These are phyloP conservation scores for Morpho achilles DNA, from an alignment of 2,888 invertebrate species.

Conservation along the genomic window DNA sequence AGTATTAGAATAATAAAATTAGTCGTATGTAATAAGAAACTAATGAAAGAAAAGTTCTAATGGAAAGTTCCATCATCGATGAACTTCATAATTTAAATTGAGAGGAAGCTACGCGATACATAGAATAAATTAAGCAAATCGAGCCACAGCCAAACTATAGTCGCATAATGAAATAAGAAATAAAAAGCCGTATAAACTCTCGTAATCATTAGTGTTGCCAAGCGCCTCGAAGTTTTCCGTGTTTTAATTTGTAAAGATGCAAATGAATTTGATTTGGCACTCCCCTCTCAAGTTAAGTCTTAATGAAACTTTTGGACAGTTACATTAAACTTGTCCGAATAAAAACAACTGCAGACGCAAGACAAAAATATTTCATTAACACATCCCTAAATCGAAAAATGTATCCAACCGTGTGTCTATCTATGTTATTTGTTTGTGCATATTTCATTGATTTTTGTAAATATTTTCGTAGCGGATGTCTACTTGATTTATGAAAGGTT, in stretches of 20 bases:
- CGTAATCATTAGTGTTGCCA: slow-evolving; percentile 4
- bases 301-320: slow-evolving; percentile 16
- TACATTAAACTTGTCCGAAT: slow-evolving; percentile 9
- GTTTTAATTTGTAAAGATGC: slow-evolving; percentile 23
- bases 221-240: slow-evolving; percentile 2
- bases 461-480: too few relatives aligned
- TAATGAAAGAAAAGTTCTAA: too few relatives aligned
- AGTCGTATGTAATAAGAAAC: too few relatives aligned
- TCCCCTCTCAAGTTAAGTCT: slow-evolving; percentile 2
- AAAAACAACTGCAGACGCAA: background rate
- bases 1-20: too few relatives aligned
- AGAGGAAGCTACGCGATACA: background rate
- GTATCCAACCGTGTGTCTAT: too few relatives aligned
- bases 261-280: slow-evolving; percentile 17
- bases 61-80: too few relatives aligned
- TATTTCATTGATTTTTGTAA: too few relatives aligned
- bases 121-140: background rate
- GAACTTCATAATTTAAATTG: too few relatives aligned
- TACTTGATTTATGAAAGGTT: too few relatives aligned
- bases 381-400: too few relatives aligned
- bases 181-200: slow-evolving; percentile 4
- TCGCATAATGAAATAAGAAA: background rate
- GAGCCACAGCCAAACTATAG: too few relatives aligned
- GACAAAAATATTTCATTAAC: background rate
- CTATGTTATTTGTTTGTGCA: too few relatives aligned